Evolutionary conservation across 1,140 invertebrate species (phyloP).

Genomic region (Drosophila busckii): DNA sequence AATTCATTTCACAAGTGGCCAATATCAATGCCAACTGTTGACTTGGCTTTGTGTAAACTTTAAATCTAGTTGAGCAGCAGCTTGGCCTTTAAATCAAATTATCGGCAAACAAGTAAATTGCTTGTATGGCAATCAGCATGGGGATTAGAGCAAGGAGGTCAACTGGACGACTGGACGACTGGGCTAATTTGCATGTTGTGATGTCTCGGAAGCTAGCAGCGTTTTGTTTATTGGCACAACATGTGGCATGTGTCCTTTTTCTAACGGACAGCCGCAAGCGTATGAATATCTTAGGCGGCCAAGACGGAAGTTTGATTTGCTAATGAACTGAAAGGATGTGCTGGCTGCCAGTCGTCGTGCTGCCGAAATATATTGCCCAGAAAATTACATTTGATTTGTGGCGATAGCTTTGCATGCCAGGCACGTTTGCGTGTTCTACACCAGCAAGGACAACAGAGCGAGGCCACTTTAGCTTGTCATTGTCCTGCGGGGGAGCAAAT

Average conservation of each 20-base stretch:
- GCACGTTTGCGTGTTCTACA: conserved; percentile 60
- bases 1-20: too few relatives aligned
- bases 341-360: conserved; percentile 25
- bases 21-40: too few relatives aligned
- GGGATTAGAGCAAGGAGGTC: too few relatives aligned
- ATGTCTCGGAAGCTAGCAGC: too few relatives aligned
- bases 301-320: conserved; percentile 73
- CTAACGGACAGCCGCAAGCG: conserved; percentile 25
- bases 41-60: neutral
- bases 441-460: conserved; percentile 44
- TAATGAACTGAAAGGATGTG: conserved; percentile 70
- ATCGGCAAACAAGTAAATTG: conserved; percentile 49
- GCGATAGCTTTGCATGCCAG: conserved; percentile 53
- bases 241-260: conserved; percentile 43
- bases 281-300: conserved; percentile 42
- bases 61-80: conserved; percentile 17
- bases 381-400: conserved; percentile 72
- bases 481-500: conserved; percentile 38
- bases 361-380: conserved; percentile 61
- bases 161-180: too few relatives aligned
- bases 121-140: conserved; percentile 25
- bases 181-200: too few relatives aligned
- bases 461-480: conserved; percentile 35
- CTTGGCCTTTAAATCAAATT: conserved; percentile 61
- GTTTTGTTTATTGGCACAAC: conserved; percentile 37